Base-by-base conservation (phyloP, 1,140 invertebrate genomes). In the Octopus bimaculoides region DNA sequence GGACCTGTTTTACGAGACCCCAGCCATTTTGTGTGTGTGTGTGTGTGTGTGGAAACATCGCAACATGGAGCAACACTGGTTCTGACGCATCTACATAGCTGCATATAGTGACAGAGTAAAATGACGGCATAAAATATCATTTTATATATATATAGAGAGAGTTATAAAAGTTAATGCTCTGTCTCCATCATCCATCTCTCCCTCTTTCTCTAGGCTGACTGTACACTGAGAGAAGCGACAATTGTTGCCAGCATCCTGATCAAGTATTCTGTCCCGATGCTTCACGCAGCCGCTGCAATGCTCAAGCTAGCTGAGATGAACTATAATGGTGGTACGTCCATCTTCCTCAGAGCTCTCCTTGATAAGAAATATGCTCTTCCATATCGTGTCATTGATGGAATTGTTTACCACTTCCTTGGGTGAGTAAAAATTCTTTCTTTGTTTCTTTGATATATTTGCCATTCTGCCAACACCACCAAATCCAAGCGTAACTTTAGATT, bases 331-430 rank as follows among this genome's bases (percentile, higher is more conserved):
- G 96, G 97, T 1, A 99, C 95, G 90, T 98, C 96, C 77, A 97
- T 99, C 84, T 98, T 99, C 87, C 91, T 99, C 53, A 92, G 96
- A 75, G 95, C 97, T 87, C 93, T 99, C 77, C 93, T 99, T 79
- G 97, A 99, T 87, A 99, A 99, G 90, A 98, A 98, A 89, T 99
- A 99, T 92, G 97, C 98, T 4, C 90, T 99, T 69, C 98, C 98
- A 1, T 99, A 96, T 89, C 92, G 96, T 85, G 97, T 98, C 5
- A 92, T 99, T 17, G 98, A 99, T 92, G 96, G 66, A 14, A 69
- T 69, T 6, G 66, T 69, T 17, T 14, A 12, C 14, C 66, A 69
- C 5, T 69, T 69, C 26, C 7, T 69, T 10, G 66, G 66, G 66
- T 69, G 26, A 69, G 66, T 69, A n/a, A n/a, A n/a, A 41, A 41